Evolutionary conservation across 2,113 vertebrate species (phyloP).

Genomic region (Cynopterus brachyotis): DNA sequence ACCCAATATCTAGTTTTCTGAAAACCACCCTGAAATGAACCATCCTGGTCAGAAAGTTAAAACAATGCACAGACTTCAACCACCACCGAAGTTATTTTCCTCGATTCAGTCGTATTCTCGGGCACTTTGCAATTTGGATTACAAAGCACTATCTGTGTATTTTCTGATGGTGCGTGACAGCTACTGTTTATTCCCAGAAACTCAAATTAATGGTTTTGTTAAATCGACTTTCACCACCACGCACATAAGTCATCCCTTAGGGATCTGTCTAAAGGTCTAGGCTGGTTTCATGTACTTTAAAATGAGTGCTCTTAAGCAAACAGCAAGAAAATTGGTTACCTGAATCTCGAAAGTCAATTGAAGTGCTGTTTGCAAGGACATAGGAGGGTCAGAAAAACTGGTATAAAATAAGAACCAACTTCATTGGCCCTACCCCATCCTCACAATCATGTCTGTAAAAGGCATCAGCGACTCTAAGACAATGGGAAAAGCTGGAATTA

Average conservation of each 20-base stretch:
- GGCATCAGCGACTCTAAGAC: not conserved
- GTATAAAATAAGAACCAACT: conserved; percentile 39
- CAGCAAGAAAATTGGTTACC: conserved; percentile 70
- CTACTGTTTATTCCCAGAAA: conserved; percentile 79
- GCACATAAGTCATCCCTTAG: conserved; percentile 69
- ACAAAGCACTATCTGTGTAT: conserved; percentile 74
- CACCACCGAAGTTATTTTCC: conserved; percentile 51
- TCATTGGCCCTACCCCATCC: not conserved
- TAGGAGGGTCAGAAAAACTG: conserved; percentile 59
- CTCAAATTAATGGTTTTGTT: conserved; percentile 81
- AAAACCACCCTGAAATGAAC: conserved; percentile 76
- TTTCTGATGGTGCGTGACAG: conserved; percentile 76
- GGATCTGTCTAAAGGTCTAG: conserved; percentile 66
- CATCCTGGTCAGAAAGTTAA: conserved; percentile 68
- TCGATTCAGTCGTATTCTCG: conserved; percentile 41
- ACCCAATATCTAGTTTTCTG: conserved; percentile 74
- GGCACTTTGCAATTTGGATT: conserved; percentile 73
- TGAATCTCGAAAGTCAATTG: conserved; percentile 65
- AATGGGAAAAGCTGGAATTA: not conserved
- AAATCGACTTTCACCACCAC: conserved; percentile 75
- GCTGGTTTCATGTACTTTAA: conserved; percentile 61
- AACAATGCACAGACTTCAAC: conserved; percentile 64
- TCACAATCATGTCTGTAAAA: conserved; percentile 3
- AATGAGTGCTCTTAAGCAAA: conserved; percentile 73
- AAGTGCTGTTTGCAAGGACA: conserved; percentile 60